Percentiles rank a stretch among this genome's conserved stretches.
phyloP scores from a whole-genome alignment of 2,888 invertebrate species.

The Alloscopus bannaensis region DNA sequence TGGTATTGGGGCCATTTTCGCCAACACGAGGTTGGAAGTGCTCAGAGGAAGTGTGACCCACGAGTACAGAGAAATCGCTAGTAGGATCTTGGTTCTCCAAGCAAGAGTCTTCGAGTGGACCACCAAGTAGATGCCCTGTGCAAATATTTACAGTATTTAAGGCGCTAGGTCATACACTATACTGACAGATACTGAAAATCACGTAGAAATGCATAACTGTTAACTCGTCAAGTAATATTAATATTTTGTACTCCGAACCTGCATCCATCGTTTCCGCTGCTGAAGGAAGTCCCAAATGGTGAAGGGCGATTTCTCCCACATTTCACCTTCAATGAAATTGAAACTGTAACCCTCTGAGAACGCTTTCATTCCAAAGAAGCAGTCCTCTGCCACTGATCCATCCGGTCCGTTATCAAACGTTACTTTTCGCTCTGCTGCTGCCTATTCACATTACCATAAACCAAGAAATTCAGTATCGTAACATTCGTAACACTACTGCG shows the following conservation, averaged over 20 bases:
- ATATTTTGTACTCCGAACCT: constrained; percentile 74
- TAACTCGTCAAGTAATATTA: background rate
- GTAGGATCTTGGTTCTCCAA: constrained; percentile 84
- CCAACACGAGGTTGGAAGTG: constrained; percentile 91
- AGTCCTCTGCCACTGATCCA: constrained; percentile 98
- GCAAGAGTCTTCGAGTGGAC: constrained; percentile 92
- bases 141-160: background rate
- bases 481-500: background rate
- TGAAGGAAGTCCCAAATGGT: constrained; percentile 96
- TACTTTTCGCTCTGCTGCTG: constrained; percentile 91
- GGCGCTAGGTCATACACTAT: constrained; percentile 1
- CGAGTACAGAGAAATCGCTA: constrained; percentile 93
- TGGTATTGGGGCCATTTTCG: constrained; percentile 90
- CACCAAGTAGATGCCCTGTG: constrained; percentile 90
- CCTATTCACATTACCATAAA: constrained; percentile 79
- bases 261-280: constrained; percentile 96
- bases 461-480: background rate
- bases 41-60: constrained; percentile 97
- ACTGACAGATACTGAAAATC: background rate
- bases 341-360: constrained; percentile 93
- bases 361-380: constrained; percentile 97
- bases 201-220: background rate
- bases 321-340: constrained; percentile 97
- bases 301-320: constrained; percentile 99
- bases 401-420: constrained; percentile 97